phyloP scores from a whole-genome alignment of 2,888 invertebrate species.

The Syrista parreyssii region DNA sequence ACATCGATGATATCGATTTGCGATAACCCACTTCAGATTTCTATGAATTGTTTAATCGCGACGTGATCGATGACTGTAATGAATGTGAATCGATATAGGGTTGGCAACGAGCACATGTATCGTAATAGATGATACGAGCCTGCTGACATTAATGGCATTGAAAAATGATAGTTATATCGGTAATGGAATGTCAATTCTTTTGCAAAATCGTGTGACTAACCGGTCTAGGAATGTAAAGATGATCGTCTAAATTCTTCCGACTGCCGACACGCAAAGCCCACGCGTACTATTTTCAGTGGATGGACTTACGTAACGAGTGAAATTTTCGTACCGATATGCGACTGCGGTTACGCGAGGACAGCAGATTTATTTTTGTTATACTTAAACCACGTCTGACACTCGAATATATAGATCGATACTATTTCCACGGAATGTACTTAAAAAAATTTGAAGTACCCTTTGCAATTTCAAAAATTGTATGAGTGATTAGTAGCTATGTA shows the following conservation, averaged over 20 bases:
- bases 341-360: background rate
- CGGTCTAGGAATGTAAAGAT: slow-evolving; percentile 12
- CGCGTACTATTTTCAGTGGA: slow-evolving; percentile 54
- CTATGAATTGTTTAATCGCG: background rate
- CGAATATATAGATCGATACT: background rate
- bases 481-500: no score
- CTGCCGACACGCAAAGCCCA: slow-evolving; percentile 32
- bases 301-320: slow-evolving; percentile 28
- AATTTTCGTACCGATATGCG: slow-evolving; percentile 13
- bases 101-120: background rate
- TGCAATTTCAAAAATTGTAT: no score
- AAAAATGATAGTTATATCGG: background rate
- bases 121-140: background rate
- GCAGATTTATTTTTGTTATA: background rate
- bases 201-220: background rate
- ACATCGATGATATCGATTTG: background rate
- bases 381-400: background rate
- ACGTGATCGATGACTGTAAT: background rate
- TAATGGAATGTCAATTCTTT: background rate
- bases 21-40: background rate
- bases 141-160: background rate
- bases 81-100: background rate
- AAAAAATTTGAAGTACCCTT: background rate
- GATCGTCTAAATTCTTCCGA: slow-evolving; percentile 10
- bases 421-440: background rate